phyloP scores from a whole-genome alignment of 2,113 vertebrate genomes.

The Willisornis vidua region DNA sequence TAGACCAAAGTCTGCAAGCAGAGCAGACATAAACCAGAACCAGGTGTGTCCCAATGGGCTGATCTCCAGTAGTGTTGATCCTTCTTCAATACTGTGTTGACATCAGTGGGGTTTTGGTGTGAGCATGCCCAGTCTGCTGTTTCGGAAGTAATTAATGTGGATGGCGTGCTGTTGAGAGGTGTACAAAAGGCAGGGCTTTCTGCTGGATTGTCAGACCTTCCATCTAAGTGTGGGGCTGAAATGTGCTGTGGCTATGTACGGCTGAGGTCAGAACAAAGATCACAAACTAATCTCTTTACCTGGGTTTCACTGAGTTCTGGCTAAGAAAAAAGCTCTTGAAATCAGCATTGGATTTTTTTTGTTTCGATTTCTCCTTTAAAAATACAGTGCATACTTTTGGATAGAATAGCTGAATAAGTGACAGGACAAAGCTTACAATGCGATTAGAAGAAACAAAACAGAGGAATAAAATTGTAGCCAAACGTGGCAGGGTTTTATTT shows the following conservation, averaged over 20 bases:
- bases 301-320: not conserved
- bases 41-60: slow-evolving; percentile 10
- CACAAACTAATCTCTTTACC: not conserved
- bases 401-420: not conserved
- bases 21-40: slow-evolving; percentile 19
- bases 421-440: accelerated
- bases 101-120: not conserved
- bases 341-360: not conserved
- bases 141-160: not conserved
- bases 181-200: not conserved
- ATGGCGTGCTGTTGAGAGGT: not conserved
- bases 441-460: not conserved
- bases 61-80: not conserved
- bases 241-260: not conserved
- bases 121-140: not conserved
- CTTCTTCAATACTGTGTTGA: not conserved
- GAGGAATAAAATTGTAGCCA: accelerated
- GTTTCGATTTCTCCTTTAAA: not conserved
- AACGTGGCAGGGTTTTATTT: not conserved
- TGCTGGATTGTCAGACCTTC: not conserved
- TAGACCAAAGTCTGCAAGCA: not conserved
- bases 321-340: not conserved
- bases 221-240: not conserved
- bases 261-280: not conserved
- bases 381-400: too few species aligned